These are phyloP conservation scores for Keiferia lycopersicella DNA, from an alignment of 2,888 invertebrate genomes.

Conservation along the genomic window DNA sequence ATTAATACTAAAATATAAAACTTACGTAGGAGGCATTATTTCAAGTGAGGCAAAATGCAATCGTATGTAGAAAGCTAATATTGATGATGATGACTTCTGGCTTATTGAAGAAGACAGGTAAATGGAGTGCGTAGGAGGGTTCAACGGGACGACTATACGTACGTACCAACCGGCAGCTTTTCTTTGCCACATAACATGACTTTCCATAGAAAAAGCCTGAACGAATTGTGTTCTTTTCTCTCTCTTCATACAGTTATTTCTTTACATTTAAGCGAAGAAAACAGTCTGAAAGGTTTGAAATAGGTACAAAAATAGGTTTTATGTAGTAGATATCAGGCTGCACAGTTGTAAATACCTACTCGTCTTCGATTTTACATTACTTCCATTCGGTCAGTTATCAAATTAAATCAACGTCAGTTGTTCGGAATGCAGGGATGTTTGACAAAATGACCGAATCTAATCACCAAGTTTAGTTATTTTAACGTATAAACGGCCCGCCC, in stretches of 20 bases:
- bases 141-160: too few relatives aligned
- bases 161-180: too few relatives aligned
- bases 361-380: neutral
- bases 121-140: too few relatives aligned
- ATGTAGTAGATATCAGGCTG: neutral
- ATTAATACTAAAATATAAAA: neutral
- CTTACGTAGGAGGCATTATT: neutral
- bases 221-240: too few relatives aligned
- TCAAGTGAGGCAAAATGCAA: neutral
- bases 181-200: too few relatives aligned
- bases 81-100: too few relatives aligned
- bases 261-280: too few relatives aligned
- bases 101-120: too few relatives aligned
- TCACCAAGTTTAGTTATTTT: constrained; percentile 29
- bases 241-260: too few relatives aligned
- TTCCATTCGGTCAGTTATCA: neutral
- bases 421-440: neutral
- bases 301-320: neutral
- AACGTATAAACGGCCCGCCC: constrained; percentile 25
- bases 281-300: neutral
- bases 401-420: neutral
- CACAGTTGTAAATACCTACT: too few relatives aligned
- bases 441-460: constrained; percentile 21
- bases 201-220: too few relatives aligned
- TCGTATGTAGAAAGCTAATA: neutral